Percentiles rank a stretch among this genome's conserved stretches.
Conservation (phyloP, 1,140 invertebrate species). For the Eufriesea mexicana region DNA sequence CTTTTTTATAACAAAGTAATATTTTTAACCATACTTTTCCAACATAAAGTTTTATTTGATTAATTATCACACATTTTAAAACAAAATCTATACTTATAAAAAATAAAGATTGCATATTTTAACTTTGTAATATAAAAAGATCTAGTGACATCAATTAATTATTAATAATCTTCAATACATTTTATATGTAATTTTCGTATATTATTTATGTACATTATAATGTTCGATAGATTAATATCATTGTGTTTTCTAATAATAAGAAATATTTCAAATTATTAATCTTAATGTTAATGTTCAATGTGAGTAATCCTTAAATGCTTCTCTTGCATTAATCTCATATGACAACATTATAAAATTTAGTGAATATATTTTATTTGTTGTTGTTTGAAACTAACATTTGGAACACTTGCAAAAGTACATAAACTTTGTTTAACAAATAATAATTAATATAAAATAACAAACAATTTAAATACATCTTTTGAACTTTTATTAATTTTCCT, state of each 20-base stretch:
- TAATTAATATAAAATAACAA: not conserved
- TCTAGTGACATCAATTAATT: not conserved
- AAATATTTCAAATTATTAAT: not conserved
- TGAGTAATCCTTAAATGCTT: conserved; percentile 11
- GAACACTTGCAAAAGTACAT: not conserved
- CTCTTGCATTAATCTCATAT: not conserved
- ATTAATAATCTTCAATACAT: not conserved
- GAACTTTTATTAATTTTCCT: not conserved
- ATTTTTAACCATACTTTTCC: not conserved
- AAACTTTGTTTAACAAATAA: not conserved
- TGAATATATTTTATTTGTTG: not conserved
- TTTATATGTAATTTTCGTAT: not conserved
- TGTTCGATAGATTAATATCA: too few relatives aligned
- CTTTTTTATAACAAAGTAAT: not conserved
- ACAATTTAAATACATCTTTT: not conserved
- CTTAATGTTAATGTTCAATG: not conserved
- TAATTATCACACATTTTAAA: not conserved
- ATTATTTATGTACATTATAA: not conserved
- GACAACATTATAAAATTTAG: not conserved
- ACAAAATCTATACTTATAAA: not conserved
- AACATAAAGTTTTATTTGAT: not conserved
- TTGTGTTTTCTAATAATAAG: too few relatives aligned
- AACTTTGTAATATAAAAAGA: not conserved
- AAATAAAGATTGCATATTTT: not conserved
- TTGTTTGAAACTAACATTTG: conserved; percentile 3